Evolutionary conservation across 2,888 invertebrate species (phyloP), one percentile per base, ranked within the genome.

Genomic region (Noctua pronuba): DNA sequence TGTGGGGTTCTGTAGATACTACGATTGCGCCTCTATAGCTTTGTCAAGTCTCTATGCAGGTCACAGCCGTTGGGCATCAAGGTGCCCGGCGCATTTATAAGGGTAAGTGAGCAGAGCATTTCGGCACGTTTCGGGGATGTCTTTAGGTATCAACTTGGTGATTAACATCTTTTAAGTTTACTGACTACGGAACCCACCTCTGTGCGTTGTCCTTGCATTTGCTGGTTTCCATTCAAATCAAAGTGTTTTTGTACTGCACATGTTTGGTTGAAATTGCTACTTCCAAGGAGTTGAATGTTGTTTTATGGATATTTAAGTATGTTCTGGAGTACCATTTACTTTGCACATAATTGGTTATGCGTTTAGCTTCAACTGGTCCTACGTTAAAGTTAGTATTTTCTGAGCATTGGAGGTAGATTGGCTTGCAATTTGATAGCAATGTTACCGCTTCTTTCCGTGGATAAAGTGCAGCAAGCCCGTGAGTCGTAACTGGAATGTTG

Each of bases 201-300:
- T 46, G 24, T 28, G n/a, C 35, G 18, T 58, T 58, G 24, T n/a
- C 10, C 35, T n/a, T n/a, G 31, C 10, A 38, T 49, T 52, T 62
- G 24, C 16, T 38, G 18, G 28, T 67, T 65, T 77, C 73, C 65
- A 77, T 79, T 77, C 52, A 84, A 88, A 89, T 89, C 79, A 85
- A 77, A 82, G 71, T 21, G 70, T 74, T 74, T 75, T 78, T 78
- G 44, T 35, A 62, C 11, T 38, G 74, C 66, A 66, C 68, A 75
- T 73, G 83, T 70, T 58, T 66, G 52, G 72, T 72, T 62, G 31
- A 73, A 65, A 58, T 77, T 49, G 62, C 44, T 68, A 55, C 68
- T 69, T 60, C 35, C 7, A 69, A 58, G 62, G 41, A 73, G 62
- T 82, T 75, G 41, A 69, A 71, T 65, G 80, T 70, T 70, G 52